Conservation (phyloP, 2,797 vertebrate genomes). For the Psittacula echo region DNA sequence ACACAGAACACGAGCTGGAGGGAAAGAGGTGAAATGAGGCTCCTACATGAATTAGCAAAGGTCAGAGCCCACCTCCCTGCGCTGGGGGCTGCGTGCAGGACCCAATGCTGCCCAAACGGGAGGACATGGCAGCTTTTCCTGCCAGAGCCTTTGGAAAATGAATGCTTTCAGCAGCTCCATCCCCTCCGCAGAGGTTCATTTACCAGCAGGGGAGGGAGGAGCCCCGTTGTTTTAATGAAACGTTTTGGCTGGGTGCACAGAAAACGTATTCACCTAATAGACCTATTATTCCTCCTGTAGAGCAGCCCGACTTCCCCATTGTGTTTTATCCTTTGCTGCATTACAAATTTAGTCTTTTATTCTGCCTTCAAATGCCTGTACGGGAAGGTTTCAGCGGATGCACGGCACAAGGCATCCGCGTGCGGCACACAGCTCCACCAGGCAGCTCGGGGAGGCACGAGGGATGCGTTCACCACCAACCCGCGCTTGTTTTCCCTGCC, state of each 20-base stretch:
- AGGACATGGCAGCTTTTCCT: background rate
- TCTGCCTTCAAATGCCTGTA: background rate
- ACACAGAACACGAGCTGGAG: fast-evolving
- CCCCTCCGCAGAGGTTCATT: background rate
- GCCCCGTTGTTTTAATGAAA: background rate
- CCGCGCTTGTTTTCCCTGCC: background rate
- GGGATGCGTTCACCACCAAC: background rate
- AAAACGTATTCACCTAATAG: conserved; percentile 9
- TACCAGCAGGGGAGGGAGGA: background rate
- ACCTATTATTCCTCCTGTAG: background rate
- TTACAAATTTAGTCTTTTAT: background rate
- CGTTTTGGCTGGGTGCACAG: conserved; percentile 34
- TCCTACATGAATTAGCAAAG: fast-evolving
- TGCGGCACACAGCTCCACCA: background rate
- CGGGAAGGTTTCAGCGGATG: background rate
- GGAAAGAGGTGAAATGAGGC: background rate
- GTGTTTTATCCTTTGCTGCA: background rate
- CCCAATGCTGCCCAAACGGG: fast-evolving
- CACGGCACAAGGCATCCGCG: background rate
- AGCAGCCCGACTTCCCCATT: conserved; percentile 14
- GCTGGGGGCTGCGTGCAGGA: fast-evolving
- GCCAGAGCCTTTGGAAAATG: background rate
- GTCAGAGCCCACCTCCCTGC: background rate
- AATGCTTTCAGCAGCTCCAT: background rate
- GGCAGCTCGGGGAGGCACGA: background rate